A percentile compares a stretch with the other conserved stretches of the same genome.
Evolutionary conservation across 1,140 invertebrate genomes (phyloP).

Genomic region (Himalopsyche phryganea): DNA sequence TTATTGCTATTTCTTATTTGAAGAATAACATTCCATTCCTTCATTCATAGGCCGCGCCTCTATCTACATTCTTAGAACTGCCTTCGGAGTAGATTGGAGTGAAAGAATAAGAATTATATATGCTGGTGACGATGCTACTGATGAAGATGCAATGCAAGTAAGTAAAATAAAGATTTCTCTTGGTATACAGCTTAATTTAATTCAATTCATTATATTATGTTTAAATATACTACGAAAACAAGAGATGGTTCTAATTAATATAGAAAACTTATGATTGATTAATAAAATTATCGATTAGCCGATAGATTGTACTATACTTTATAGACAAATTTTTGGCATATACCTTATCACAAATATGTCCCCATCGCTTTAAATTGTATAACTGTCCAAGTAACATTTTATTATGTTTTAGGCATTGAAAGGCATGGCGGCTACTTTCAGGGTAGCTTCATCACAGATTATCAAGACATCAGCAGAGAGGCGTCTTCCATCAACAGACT

Average conservation of each 20-base stretch:
- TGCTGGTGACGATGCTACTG: conserved; percentile 84
- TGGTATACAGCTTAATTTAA: no score
- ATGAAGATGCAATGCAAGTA: conserved; percentile 89
- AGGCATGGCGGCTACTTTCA: conserved; percentile 88
- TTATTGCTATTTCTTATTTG: no score
- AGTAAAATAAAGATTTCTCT: conserved; percentile 37
- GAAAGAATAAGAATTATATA: conserved; percentile 88
- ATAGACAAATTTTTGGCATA: no score
- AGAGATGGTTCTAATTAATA: background rate
- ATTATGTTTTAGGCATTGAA: conserved; percentile 64
- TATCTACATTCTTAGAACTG: conserved; percentile 84
- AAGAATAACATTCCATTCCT: no score
- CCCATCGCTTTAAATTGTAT: no score
- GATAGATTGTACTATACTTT: no score
- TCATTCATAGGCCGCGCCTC: conserved; percentile 67
- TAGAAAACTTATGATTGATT: no score
- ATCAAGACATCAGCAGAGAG: conserved; percentile 83
- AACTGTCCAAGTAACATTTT: no score
- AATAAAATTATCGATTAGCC: no score
- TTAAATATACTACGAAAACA: no score
- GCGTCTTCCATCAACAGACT: conserved; percentile 80
- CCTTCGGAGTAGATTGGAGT: conserved; percentile 88
- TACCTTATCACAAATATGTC: no score
- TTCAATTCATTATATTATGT: no score
- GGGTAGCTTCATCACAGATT: conserved; percentile 78